Evolutionary conservation across 2,113 vertebrate species (phyloP).

Genomic region (Cisticola juncidis): DNA sequence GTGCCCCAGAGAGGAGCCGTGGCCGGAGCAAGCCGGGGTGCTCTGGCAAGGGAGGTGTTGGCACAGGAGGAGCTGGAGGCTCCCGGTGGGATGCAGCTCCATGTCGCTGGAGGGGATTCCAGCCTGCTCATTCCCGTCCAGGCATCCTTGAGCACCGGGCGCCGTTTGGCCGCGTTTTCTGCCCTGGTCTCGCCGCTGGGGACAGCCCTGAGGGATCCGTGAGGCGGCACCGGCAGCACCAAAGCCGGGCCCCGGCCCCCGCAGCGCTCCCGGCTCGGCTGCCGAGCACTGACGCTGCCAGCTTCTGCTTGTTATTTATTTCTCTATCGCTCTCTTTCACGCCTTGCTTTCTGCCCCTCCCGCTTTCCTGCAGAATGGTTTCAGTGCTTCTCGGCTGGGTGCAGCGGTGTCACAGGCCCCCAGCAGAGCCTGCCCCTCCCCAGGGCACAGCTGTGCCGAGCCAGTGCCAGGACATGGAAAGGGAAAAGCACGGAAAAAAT

Average conservation of each 20-base stretch:
- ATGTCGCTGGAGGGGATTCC: not conserved
- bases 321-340: accelerated
- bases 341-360: too few relatives aligned
- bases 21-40: not conserved
- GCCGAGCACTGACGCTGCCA: not conserved
- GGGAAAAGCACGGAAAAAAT: not conserved
- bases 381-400: not conserved
- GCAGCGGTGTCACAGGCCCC: not conserved
- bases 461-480: not conserved
- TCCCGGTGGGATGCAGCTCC: not conserved
- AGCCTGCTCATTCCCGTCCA: not conserved
- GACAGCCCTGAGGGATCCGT: not conserved
- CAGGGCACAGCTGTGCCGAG: not conserved
- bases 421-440: not conserved
- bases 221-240: not conserved
- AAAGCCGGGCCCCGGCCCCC: accelerated
- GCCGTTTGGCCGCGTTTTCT: accelerated
- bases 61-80: not conserved
- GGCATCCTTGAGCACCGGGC: not conserved
- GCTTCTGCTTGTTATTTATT: not conserved
- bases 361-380: not conserved
- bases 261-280: not conserved
- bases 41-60: not conserved
- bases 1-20: accelerated
- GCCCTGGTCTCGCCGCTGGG: not conserved